A percentile compares a stretch with the other conserved stretches of the same genome.
Evolutionary conservation across 2,888 invertebrate genomes (phyloP).

Genomic region (Keiferia lycopersicella): DNA sequence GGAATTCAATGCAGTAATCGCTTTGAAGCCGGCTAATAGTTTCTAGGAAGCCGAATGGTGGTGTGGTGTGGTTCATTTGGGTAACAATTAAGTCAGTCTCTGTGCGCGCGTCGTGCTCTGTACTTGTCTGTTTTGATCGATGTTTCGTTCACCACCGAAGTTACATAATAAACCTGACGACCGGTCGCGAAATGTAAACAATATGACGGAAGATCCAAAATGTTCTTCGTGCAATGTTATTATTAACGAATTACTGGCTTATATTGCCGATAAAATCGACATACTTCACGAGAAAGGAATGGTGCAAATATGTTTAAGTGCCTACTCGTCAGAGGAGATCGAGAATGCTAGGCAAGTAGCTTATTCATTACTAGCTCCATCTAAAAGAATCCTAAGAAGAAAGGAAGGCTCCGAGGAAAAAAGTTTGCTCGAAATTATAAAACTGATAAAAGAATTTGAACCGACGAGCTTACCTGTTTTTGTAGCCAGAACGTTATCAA

Average conservation of each 20-base stretch:
- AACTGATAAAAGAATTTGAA: constrained; percentile 7
- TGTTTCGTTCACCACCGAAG: neutral
- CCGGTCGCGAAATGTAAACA: neutral
- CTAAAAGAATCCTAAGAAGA: neutral
- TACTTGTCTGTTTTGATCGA: neutral
- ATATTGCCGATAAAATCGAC: neutral
- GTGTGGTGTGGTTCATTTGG: neutral
- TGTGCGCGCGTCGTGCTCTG: neutral
- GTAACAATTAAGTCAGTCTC: neutral
- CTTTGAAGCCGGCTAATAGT: constrained; percentile 38
- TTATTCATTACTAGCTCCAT: neutral
- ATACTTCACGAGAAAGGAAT: neutral
- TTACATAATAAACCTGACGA: neutral
- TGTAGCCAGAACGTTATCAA: neutral
- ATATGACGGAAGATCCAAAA: neutral
- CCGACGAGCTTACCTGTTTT: neutral
- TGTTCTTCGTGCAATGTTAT: constrained; percentile 1
- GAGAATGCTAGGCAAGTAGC: neutral
- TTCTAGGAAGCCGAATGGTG: constrained; percentile 46
- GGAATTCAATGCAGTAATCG: constrained; percentile 7
- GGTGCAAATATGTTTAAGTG: constrained; percentile 10
- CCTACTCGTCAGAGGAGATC: neutral
- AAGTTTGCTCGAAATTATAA: constrained; percentile 3
- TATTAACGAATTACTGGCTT: neutral
- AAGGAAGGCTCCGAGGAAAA: neutral